These are phyloP conservation scores for Toxonevra muliebris DNA, from an alignment of 2,888 invertebrate species.

Conservation along the genomic window DNA sequence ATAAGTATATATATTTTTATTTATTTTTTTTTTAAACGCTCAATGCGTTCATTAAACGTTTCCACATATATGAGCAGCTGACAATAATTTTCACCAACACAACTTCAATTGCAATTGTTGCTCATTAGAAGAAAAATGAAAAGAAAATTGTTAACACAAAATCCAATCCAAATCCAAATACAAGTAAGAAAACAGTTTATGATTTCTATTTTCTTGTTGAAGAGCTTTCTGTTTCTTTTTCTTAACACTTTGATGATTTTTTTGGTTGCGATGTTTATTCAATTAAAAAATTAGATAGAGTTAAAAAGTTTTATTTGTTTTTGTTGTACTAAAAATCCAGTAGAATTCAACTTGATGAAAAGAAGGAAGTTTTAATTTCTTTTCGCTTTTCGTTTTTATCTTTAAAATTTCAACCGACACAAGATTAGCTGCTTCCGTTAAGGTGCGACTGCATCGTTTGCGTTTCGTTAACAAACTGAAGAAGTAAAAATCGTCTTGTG, in stretches of 20 bases:
- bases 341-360: not conserved
- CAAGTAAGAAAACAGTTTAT: constrained; percentile 2
- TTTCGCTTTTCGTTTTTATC: not conserved
- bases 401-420: not conserved
- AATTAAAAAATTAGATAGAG: too few relatives aligned
- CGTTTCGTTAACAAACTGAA: constrained; percentile 64
- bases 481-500: constrained; percentile 60
- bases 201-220: constrained; percentile 9
- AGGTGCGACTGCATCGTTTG: constrained; percentile 62
- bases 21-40: constrained; percentile 11
- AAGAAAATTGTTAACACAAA: not conserved
- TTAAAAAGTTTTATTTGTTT: too few relatives aligned
- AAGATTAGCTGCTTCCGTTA: constrained; percentile 34
- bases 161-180: too few relatives aligned
- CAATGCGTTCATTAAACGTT: constrained; percentile 22
- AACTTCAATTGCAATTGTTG: too few relatives aligned
- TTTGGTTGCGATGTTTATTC: too few relatives aligned
- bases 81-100: constrained; percentile 28
- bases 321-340: too few relatives aligned
- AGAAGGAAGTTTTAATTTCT: constrained; percentile 1
- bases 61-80: constrained; percentile 18
- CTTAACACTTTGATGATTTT: too few relatives aligned
- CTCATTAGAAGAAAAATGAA: too few relatives aligned
- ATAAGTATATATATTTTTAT: too few relatives aligned
- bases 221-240: not conserved